Evolutionary conservation across 2,888 invertebrate species (phyloP), one percentile per base, ranked within the genome.

Genomic region (Phortica magna): DNA sequence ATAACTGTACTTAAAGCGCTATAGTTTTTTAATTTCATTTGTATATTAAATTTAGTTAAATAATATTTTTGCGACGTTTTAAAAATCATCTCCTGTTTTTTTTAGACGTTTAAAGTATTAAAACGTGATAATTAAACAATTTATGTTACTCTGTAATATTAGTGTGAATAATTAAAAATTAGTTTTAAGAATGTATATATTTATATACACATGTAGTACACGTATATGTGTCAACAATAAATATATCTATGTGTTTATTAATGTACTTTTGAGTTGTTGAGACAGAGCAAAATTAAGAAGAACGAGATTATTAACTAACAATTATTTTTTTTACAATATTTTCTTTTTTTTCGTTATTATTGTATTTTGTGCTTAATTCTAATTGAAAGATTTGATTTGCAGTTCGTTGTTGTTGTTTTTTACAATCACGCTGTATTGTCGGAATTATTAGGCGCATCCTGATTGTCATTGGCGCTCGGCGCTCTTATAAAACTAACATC

Each of bases 401-500:
- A n/a, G 17, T 61, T 61, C 7, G 31, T 71, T 22, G 53, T 53
- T 7, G 2, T 43, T 43, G 68, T 17, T 41, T 7, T 42, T 17
- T 9, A 53, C n/a, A 53, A 85, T 86, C 85, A 87, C 78, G 80
- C 79, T 74, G 70, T 64, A 7, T 76, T 78, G 19, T 80, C 78
- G 7, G 57, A 70, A 31, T 39, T 39, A 7, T n/a, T 19, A 12
- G 61, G 12, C 9, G 65, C 7, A 14, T 53, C 68, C 14, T 41
- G 5, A 9, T 55, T 65, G 17, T 31, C 55, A 43, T 19, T 19
- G 43, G n/a, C 9, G 43, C 67, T 73, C 7, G 59, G 76, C n/a
- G 75, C 48, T 39, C 79, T 78, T 77, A 92, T 87, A 74, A 88
- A 94, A 84, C 95, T 94, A 31, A 98, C 96, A 93, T 98, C 98